Percentiles rank a stretch among this genome's conserved stretches.
These are phyloP conservation scores for Stictonetta naevosa DNA, from an alignment of 2,113 vertebrate genomes.

Conservation along the genomic window DNA sequence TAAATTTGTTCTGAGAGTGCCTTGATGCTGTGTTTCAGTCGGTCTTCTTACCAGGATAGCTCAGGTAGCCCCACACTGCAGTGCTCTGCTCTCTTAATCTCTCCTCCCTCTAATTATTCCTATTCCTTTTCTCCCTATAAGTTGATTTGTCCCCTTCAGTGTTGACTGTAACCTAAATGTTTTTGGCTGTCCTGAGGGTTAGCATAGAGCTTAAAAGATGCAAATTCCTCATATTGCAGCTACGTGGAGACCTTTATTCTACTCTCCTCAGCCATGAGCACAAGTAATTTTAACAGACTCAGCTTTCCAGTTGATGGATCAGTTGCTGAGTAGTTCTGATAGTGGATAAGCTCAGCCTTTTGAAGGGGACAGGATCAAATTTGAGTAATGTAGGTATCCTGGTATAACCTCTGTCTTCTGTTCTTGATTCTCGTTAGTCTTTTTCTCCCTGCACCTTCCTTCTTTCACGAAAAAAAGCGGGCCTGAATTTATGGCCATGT, in stretches of 20 bases:
- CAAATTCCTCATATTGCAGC: not conserved
- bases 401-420: not conserved
- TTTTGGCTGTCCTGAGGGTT: not conserved
- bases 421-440: not conserved
- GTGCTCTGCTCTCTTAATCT: not conserved
- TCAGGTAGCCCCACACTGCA: not conserved
- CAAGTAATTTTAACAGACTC: not conserved
- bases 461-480: not conserved
- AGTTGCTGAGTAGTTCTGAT: not conserved
- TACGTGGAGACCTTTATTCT: not conserved
- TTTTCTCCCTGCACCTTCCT: not conserved
- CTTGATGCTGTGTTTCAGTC: not conserved
- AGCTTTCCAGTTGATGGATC: not conserved
- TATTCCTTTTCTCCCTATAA: not conserved
- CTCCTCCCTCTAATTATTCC: not conserved
- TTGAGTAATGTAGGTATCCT: not conserved
- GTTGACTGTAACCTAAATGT: not conserved
- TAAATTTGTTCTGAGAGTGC: not conserved
- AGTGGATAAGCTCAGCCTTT: not conserved
- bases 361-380: not conserved
- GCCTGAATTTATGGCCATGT: not conserved
- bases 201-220: not conserved
- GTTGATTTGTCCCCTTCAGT: constrained; percentile 5
- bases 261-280: not conserved
- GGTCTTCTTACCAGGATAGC: not conserved